Evolutionary conservation across 2,797 vertebrate genomes (phyloP).

Genomic region (Mionectes olivaceus): DNA sequence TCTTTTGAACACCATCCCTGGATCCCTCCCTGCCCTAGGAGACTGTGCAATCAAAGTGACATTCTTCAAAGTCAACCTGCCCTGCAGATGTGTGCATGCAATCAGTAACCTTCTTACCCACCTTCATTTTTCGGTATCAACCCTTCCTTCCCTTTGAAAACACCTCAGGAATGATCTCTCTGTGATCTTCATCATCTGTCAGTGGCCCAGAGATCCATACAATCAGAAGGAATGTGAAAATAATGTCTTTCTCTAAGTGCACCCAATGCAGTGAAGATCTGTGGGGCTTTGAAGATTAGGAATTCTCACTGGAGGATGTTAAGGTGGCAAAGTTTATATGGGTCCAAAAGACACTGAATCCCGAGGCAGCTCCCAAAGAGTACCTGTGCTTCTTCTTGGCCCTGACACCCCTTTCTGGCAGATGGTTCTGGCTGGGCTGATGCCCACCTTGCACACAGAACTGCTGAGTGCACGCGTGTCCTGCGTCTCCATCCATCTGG

Average conservation of each 20-base stretch:
- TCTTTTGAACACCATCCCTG: neutral
- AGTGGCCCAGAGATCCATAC: neutral
- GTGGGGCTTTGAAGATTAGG: neutral
- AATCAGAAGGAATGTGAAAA: neutral
- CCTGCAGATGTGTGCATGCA: neutral
- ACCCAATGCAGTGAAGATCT: neutral
- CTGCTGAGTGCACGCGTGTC: fast-evolving
- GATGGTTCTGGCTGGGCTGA: neutral
- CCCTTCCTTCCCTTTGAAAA: constrained; percentile 1
- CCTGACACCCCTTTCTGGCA: neutral
- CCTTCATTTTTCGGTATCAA: neutral
- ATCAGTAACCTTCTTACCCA: neutral
- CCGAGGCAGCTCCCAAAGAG: neutral
- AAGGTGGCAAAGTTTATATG: neutral
- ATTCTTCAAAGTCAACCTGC: neutral
- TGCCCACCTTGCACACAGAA: neutral
- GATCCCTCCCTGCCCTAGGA: neutral
- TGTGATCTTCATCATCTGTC: neutral
- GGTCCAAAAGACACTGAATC: neutral
- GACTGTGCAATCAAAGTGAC: neutral
- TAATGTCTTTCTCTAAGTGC: neutral
- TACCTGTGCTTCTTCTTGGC: neutral
- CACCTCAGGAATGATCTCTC: neutral
- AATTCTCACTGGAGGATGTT: neutral
- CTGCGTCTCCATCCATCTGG: neutral